phyloP scores from a whole-genome alignment of 2,113 vertebrate species.

The Xerus inauris region DNA sequence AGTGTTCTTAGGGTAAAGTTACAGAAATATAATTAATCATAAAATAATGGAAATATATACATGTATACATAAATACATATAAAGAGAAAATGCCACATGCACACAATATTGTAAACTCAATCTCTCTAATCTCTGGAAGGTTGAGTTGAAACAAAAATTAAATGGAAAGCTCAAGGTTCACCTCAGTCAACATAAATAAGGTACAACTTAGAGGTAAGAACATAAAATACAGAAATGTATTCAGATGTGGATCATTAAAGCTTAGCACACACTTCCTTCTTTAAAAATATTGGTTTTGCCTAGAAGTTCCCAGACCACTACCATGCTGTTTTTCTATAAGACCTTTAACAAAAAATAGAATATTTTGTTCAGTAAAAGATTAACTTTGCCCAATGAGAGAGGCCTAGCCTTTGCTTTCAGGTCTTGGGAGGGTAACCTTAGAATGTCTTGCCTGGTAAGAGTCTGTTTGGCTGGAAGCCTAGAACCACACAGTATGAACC shows the following conservation, averaged over 20 bases:
- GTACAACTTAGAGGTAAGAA: neutral
- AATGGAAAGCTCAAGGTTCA: constrained; percentile 18
- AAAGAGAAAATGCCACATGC: neutral
- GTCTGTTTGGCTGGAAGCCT: neutral
- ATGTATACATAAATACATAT: too few species aligned
- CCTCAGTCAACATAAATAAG: neutral
- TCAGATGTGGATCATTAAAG: constrained; percentile 14
- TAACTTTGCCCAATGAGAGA: neutral
- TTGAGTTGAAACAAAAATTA: neutral
- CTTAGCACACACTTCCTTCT: neutral
- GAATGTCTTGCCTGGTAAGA: neutral
- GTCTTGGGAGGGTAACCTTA: neutral
- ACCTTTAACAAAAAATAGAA: neutral
- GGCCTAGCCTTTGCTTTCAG: neutral
- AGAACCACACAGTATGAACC: neutral
- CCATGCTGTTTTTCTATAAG: neutral
- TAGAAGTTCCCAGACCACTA: neutral
- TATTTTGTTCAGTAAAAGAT: neutral
- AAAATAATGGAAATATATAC: neutral
- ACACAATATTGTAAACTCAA: neutral
- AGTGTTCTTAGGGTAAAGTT: neutral
- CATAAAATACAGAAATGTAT: neutral
- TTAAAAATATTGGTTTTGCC: neutral
- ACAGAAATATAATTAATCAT: constrained; percentile 20
- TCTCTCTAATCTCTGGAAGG: neutral